Conservation (phyloP, 2,888 invertebrate genomes). For the Anthophora plumipes region DNA sequence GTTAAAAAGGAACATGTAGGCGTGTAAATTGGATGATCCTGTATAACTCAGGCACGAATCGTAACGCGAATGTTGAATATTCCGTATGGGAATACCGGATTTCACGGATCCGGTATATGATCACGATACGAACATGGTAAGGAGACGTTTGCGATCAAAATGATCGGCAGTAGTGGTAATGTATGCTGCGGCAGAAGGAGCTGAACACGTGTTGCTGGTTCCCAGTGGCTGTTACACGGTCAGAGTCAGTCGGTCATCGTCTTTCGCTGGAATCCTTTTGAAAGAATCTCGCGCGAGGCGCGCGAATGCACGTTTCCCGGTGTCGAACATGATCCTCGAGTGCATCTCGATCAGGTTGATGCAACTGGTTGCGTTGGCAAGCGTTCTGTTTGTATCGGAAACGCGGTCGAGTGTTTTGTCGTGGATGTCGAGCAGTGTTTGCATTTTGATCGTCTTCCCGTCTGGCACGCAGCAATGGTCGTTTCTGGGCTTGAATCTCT, state of each 20-base stretch:
- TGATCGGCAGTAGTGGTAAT: conserved; percentile 31
- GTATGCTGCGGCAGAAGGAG: conserved; percentile 50
- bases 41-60: too few species aligned
- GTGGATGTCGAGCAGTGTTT: conserved; percentile 36
- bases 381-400: conserved; percentile 3
- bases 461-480: conserved; percentile 61
- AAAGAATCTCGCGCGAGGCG: conserved; percentile 11
- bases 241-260: conserved; percentile 65
- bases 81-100: too few species aligned
- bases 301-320: conserved; percentile 25
- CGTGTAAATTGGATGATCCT: too few species aligned
- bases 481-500: conserved; percentile 51
- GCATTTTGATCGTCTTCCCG: conserved; percentile 53
- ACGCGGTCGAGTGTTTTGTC: conserved; percentile 27
- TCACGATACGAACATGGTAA: conserved; percentile 1
- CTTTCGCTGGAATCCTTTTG: conserved; percentile 32
- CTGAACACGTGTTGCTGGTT: conserved; percentile 45
- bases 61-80: too few species aligned
- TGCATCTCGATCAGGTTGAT: conserved; percentile 15
- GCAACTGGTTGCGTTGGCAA: conserved; percentile 23
- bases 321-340: conserved; percentile 49
- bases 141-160: conserved; percentile 17
- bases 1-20: too few species aligned
- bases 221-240: conserved; percentile 36
- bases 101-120: too few species aligned